These are phyloP conservation scores for Heteromurus nitidus DNA, from an alignment of 2,888 invertebrate genomes.

Conservation along the genomic window DNA sequence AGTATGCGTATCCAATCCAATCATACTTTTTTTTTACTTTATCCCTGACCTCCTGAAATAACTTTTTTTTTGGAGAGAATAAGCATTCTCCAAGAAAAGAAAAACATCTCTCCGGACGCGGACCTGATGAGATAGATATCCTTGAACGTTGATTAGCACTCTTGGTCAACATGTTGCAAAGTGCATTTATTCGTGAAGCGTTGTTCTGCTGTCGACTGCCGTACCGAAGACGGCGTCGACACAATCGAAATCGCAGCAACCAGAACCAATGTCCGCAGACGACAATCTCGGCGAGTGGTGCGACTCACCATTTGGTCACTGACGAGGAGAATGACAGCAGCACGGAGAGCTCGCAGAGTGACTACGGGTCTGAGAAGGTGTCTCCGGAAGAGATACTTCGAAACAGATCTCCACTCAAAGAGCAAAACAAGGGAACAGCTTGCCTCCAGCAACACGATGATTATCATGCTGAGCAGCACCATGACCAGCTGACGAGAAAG, in stretches of 20 bases:
- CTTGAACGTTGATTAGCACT: no score
- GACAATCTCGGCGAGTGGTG: neutral
- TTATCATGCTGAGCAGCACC: neutral
- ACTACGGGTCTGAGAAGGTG: conserved; percentile 53
- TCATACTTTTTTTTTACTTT: no score
- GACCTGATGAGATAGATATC: no score
- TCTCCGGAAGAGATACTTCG: conserved; percentile 22
- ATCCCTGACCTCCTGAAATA: no score
- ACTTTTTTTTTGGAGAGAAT: no score
- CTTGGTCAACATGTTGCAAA: conserved; percentile 52
- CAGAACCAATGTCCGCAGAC: conserved; percentile 16
- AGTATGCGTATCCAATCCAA: neutral
- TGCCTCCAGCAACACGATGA: conserved; percentile 15
- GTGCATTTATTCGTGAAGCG: conserved; percentile 69
- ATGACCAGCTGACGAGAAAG: conserved; percentile 62
- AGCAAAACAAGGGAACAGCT: no score
- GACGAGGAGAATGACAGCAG: conserved; percentile 21
- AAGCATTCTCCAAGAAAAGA: no score
- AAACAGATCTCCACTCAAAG: neutral
- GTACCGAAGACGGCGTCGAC: conserved; percentile 37
- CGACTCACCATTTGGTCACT: conserved; percentile 4
- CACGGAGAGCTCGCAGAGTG: conserved; percentile 52
- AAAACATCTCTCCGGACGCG: no score
- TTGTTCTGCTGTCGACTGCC: conserved; percentile 70
- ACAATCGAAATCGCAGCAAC: neutral